phyloP scores from a whole-genome alignment of 2,888 invertebrate species.

The Callyntrura guangdongensis region DNA sequence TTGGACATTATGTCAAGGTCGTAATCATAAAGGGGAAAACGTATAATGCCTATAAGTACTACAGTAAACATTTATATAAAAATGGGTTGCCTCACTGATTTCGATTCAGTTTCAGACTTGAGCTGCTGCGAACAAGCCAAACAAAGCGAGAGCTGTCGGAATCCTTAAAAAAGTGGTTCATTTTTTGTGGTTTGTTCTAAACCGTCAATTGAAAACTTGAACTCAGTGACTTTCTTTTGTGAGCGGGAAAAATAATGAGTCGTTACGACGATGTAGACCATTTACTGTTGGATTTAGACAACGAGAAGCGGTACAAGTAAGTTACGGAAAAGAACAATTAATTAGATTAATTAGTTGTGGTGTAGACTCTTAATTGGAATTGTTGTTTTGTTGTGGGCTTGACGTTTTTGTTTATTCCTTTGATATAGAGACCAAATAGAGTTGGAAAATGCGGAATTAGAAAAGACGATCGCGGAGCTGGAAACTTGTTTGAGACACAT shows the following conservation, averaged over 20 bases:
- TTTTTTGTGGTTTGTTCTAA: slow-evolving; percentile 8
- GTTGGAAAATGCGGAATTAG: slow-evolving; percentile 82
- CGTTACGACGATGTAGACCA: slow-evolving; percentile 59
- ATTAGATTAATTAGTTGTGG: slow-evolving; percentile 16
- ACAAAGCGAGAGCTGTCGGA: background rate
- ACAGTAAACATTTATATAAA: slow-evolving; percentile 21
- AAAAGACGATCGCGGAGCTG: slow-evolving; percentile 81
- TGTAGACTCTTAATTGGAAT: background rate
- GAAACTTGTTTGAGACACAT: slow-evolving; percentile 77
- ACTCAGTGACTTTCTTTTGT: no score
- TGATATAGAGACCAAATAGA: slow-evolving; percentile 81
- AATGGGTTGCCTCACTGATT: background rate
- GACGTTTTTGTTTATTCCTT: background rate
- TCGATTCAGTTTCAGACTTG: slow-evolving; percentile 30
- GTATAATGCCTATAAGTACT: background rate
- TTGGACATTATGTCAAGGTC: slow-evolving; percentile 51
- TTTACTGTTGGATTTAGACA: slow-evolving; percentile 47
- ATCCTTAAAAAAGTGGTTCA: background rate
- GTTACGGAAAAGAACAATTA: background rate
- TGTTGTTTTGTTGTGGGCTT: background rate
- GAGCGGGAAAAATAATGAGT: slow-evolving; percentile 30
- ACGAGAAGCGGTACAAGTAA: slow-evolving; percentile 48
- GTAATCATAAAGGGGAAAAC: background rate
- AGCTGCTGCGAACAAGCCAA: background rate
- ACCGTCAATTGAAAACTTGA: no score